Evolutionary conservation across 2,797 vertebrate species (phyloP).

Genomic region (Balearica regulorum): DNA sequence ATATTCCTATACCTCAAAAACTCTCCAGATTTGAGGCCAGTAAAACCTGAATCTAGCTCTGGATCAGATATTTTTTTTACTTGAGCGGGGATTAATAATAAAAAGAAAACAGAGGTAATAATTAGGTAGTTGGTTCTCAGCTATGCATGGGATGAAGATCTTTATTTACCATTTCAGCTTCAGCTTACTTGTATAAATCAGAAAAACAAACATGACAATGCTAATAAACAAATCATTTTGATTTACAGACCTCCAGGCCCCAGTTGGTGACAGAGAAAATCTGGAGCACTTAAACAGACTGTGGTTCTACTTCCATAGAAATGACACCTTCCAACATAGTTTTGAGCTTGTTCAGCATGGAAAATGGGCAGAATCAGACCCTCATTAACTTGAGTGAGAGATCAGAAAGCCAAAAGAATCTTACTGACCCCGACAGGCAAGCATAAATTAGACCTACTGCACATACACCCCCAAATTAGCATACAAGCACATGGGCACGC

Average conservation of each 20-base stretch:
- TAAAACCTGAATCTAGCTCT: background rate
- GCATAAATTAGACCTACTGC: background rate
- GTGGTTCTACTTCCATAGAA: background rate
- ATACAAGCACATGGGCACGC: accelerated
- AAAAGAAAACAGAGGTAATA: background rate
- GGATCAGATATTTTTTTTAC: background rate
- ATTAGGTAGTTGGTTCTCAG: background rate
- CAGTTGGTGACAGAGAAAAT: background rate
- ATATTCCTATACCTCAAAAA: background rate
- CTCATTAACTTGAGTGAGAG: background rate
- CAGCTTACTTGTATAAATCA: background rate
- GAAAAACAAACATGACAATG: background rate
- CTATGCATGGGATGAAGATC: background rate
- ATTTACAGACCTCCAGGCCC: background rate
- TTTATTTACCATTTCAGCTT: background rate
- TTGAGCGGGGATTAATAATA: background rate
- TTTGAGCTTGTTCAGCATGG: background rate
- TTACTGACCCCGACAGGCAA: background rate
- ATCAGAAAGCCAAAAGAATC: background rate
- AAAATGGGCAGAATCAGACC: background rate
- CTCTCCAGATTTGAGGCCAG: background rate
- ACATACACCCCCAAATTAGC: background rate
- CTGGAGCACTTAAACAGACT: background rate
- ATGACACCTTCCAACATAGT: background rate
- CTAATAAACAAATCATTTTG: background rate